A percentile compares a stretch with the other conserved stretches of the same genome.
These are phyloP conservation scores for Pelmatolapia mariae DNA, from an alignment of 2,113 vertebrate species.

Conservation along the genomic window DNA sequence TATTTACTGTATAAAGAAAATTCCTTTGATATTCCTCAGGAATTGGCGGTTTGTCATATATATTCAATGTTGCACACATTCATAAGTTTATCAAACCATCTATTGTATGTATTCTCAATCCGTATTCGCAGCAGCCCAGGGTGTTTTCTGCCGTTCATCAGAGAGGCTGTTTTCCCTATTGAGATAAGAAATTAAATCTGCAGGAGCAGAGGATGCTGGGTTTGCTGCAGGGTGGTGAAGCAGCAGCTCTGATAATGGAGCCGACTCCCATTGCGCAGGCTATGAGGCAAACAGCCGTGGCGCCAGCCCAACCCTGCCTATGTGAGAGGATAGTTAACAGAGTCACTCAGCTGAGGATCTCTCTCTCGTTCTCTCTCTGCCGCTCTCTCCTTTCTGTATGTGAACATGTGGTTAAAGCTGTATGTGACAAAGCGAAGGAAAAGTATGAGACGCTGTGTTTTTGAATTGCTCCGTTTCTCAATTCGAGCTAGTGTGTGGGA, in stretches of 20 bases:
- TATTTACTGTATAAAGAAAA: slow-evolving; percentile 31
- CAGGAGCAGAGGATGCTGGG: slow-evolving; percentile 58
- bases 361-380: background rate
- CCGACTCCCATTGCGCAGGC: slow-evolving; percentile 62
- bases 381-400: background rate
- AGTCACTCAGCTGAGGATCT: slow-evolving; percentile 18
- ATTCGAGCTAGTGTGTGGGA: background rate
- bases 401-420: slow-evolving; percentile 36
- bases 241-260: slow-evolving; percentile 67
- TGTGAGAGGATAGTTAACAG: slow-evolving; percentile 57
- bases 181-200: slow-evolving; percentile 71
- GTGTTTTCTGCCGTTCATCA: slow-evolving; percentile 52
- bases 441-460: background rate
- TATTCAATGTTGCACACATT: background rate
- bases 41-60: no score
- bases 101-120: slow-evolving; percentile 33
- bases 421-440: slow-evolving; percentile 8
- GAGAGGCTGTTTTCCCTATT: slow-evolving; percentile 56
- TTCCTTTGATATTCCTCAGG: no score
- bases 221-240: slow-evolving; percentile 64
- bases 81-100: slow-evolving; percentile 44
- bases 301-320: slow-evolving; percentile 56
- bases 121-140: slow-evolving; percentile 41
- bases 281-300: slow-evolving; percentile 63
- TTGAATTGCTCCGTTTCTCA: background rate